Base-by-base conservation (phyloP, 2,888 invertebrate genomes). In the Opisthograptis luteolata region DNA sequence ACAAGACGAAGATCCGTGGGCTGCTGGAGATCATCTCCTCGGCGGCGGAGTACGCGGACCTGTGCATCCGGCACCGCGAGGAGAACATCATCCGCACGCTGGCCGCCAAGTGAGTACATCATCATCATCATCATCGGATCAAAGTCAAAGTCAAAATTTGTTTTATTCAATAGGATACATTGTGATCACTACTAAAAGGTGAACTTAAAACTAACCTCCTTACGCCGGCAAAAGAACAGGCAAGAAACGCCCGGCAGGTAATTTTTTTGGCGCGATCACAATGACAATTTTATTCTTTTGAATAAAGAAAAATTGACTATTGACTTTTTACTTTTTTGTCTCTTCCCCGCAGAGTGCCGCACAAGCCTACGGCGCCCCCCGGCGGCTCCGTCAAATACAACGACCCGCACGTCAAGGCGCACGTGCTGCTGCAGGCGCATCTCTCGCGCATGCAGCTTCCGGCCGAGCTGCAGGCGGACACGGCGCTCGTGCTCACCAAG, bases 21-120 rank as follows among this genome's bases (percentile, higher is more conserved):
- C 92, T 99, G 5, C 88, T 99, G 68, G 99, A 99, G 91, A 99
- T 99, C 76, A 98, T 99, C 56, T 96, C 99, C 0, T 98, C 97
- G 1, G 99, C 99, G 0, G 97, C 98, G 0, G 99, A 99, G 85
- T 99, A 98, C 85, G 96, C 98, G 55, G 95, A 95, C 65, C 94
- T 99, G 44, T 96, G 97, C 24, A 98, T 99, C 43, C 87, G 99
- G 5, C 99, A 99, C 76, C 95, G 96, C 5, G 99, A 99, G 84
- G 99, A 99, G 78, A 94, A 94, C 64, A 93, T 99, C 45, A 92
- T 99, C 54, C 92, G 92, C 46, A 87, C 92, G 3, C 76, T 95
- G 10, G 92, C 94, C 0, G 82, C 91, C 8, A 97, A 96, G 92
- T 98, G 91, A 80, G 81, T 79, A n/a, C n/a, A n/a, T n/a, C n/a